Percentiles rank a stretch among this genome's conserved stretches.
Evolutionary conservation across 2,888 invertebrate genomes (phyloP).

Genomic region (Rhyacophila evoluta): DNA sequence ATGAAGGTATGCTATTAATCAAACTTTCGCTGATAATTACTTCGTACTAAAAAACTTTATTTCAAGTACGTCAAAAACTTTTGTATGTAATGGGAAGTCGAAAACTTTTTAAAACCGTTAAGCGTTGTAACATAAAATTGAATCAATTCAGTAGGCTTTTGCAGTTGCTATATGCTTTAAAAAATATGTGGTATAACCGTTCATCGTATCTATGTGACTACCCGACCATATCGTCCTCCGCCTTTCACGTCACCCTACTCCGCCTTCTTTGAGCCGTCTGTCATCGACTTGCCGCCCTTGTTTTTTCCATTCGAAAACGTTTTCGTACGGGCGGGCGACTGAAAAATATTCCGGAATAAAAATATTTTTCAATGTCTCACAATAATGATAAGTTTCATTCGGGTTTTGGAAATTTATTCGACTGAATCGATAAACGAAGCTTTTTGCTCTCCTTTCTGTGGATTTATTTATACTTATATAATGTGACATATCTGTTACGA

Average conservation of each 20-base stretch:
- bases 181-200: neutral
- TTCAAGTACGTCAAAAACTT: no score
- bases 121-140: neutral
- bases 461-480: neutral
- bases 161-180: neutral
- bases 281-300: constrained; percentile 28
- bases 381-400: constrained; percentile 41
- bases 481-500: neutral
- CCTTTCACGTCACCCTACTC: constrained; percentile 25
- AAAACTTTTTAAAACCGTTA: neutral
- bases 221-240: constrained; percentile 14
- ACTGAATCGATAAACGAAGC: neutral
- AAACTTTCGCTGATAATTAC: no score
- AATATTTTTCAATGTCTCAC: constrained; percentile 50
- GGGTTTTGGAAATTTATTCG: constrained; percentile 5
- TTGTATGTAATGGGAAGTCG: neutral
- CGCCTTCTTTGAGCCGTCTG: constrained; percentile 33
- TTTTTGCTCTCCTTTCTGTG: neutral
- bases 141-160: neutral
- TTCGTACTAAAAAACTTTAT: no score
- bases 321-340: constrained; percentile 27
- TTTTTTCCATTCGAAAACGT: constrained; percentile 27
- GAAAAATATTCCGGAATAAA: constrained; percentile 42
- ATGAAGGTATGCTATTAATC: no score
- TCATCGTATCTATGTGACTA: constrained; percentile 18